Conservation (phyloP, 64 coral and sea anemone species). For the Anthopleura sola region DNA sequence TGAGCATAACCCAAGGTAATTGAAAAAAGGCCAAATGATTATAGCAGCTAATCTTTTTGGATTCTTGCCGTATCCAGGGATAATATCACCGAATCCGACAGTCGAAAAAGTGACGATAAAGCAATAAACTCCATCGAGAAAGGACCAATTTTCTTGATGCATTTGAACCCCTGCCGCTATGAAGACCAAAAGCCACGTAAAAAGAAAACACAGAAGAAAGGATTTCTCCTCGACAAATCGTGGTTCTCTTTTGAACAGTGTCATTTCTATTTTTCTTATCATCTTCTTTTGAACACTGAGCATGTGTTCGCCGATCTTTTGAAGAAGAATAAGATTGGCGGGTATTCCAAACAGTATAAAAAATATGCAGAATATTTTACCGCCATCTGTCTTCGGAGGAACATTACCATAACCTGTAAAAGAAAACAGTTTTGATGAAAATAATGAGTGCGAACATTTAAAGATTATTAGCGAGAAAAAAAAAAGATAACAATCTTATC, state of each 20-base stretch:
- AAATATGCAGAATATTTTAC: slow-evolving; percentile 30
- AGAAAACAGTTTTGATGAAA: background rate
- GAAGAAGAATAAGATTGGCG: slow-evolving; percentile 22
- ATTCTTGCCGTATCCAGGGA: background rate
- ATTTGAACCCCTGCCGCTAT: slow-evolving; percentile 1
- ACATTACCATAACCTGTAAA: slow-evolving; percentile 51
- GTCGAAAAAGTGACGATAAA: slow-evolving; percentile 32
- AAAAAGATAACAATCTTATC: too few species aligned
- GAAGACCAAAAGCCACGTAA: background rate
- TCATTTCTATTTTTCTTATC: slow-evolving; percentile 11
- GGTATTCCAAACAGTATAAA: slow-evolving; percentile 36
- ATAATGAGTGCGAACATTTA: background rate
- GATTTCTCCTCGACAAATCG: slow-evolving; percentile 27
- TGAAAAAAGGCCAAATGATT: background rate
- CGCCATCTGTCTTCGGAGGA: background rate
- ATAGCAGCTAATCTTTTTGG: background rate
- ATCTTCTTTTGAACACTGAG: slow-evolving; percentile 7
- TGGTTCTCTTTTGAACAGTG: background rate
- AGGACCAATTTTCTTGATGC: slow-evolving; percentile 32
- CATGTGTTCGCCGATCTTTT: slow-evolving; percentile 39
- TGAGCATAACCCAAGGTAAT: background rate
- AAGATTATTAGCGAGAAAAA: too few species aligned
- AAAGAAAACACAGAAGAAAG: slow-evolving; percentile 17
- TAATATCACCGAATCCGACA: slow-evolving; percentile 43
- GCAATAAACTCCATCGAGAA: slow-evolving; percentile 34